Evolutionary conservation across 2,113 vertebrate species (phyloP), one percentile per base, ranked within the genome.

Genomic region (Tragelaphus buxtoni): DNA sequence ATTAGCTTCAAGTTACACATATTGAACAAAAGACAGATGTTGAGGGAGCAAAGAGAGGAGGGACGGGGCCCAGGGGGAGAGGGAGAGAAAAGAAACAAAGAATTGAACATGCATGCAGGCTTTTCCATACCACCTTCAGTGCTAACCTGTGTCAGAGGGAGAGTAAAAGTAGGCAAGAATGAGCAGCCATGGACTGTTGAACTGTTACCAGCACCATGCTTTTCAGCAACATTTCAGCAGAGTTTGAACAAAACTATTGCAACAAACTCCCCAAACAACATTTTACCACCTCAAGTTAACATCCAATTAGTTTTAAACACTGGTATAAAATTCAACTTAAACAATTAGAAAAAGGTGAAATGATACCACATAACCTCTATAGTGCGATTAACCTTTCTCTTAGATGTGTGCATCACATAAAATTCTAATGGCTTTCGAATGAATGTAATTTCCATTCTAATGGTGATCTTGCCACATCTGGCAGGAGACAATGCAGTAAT

Each of bases 1-100:
- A 99, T 99, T 99, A 99, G 99, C 99, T 99, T 99, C 99, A 99
- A 99, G 99, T 99, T 99, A 99, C 99, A 99, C 99, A 99, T 99
- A 99, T 99, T 99, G 99, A 99, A 99, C 98, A 99, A 99, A 99
- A 99, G 99, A 99, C 65, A 99, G 99, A 99, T 98, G 98, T 98
- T 98, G 98, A 99, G 99, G 97, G 98, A 99, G 99, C 98, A 98
- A 98, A 97, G 97, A 97, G 98, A 96, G 96, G 49, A 94, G 95
- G 98, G 95, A 5, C 0, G 93, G 98, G 97, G 88, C 96, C 81
- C 95, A 76, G 92, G 97, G 92, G 97, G 97, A 98, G 97, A 96
- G 91, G 92, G 97, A 98, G 98, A 97, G 97, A 98, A 98, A 98
- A 98, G 98, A 98, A 99, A 98, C 98, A 97, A 99, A 99, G 99